phyloP scores from a whole-genome alignment of 2,888 invertebrate species.

The Lacanobia oleracea region DNA sequence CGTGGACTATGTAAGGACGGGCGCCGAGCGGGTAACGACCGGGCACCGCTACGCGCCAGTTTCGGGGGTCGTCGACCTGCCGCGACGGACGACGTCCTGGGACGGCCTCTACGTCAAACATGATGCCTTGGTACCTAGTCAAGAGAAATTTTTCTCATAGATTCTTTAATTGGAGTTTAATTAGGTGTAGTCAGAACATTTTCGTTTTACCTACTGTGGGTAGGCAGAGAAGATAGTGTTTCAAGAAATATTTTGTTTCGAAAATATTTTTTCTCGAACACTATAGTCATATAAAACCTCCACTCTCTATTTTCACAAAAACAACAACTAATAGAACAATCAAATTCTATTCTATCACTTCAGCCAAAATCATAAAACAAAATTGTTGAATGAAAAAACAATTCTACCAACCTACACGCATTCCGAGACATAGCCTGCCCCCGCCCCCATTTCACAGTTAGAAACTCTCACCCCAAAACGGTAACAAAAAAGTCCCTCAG shows the following conservation, averaged over 20 bases:
- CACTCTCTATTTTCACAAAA: not conserved
- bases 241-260: not conserved
- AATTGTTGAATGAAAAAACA: slow-evolving; percentile 22
- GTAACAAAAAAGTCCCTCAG: slow-evolving; percentile 49
- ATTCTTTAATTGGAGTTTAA: slow-evolving; percentile 44
- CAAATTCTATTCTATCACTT: no score
- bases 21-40: slow-evolving; percentile 87
- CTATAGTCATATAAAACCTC: not conserved
- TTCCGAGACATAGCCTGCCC: slow-evolving; percentile 24
- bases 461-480: slow-evolving; percentile 45
- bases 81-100: slow-evolving; percentile 83
- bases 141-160: slow-evolving; percentile 49
- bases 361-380: slow-evolving; percentile 18
- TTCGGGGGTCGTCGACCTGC: slow-evolving; percentile 87
- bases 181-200: slow-evolving; percentile 21
- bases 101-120: slow-evolving; percentile 78
- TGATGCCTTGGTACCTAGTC: slow-evolving; percentile 78
- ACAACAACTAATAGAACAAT: not conserved
- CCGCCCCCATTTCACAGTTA: slow-evolving; percentile 50
- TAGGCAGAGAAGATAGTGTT: not conserved
- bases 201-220: not conserved
- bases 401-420: slow-evolving; percentile 22
- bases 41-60: slow-evolving; percentile 88
- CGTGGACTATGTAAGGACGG: slow-evolving; percentile 83
- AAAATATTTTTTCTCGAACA: not conserved